Evolutionary conservation across 2,797 vertebrate genomes (phyloP).

Genomic region (Danio kyathit): DNA sequence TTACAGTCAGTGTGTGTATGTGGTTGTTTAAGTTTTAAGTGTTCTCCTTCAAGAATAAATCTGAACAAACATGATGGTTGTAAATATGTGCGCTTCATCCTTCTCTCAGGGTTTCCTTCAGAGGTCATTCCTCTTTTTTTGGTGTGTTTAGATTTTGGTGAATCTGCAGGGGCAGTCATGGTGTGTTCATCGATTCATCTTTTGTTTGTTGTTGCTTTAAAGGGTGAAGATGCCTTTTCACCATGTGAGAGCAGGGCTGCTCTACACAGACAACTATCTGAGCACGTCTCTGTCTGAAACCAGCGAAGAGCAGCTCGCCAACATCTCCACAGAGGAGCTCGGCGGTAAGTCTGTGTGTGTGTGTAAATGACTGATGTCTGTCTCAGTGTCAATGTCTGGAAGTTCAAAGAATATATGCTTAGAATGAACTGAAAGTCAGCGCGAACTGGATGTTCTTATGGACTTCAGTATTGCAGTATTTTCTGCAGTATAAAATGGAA

Average conservation of each 20-base stretch:
- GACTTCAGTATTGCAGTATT: too few relatives aligned
- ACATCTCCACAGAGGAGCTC: slow-evolving; percentile 95
- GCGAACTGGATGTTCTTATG: too few relatives aligned
- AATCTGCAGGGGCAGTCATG: slow-evolving; percentile 6
- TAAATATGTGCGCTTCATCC: background rate
- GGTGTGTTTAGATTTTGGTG: background rate
- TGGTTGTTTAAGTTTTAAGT: background rate
- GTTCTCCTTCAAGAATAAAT: background rate
- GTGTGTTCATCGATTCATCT: slow-evolving; percentile 16
- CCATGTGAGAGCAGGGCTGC: slow-evolving; percentile 95
- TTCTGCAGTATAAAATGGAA: too few relatives aligned
- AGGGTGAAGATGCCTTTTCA: slow-evolving; percentile 99
- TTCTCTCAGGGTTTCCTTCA: slow-evolving; percentile 14
- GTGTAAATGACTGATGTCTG: slow-evolving; percentile 28
- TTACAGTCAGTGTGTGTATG: slow-evolving; percentile 30
- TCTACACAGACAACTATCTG: slow-evolving; percentile 98
- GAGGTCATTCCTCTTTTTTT: slow-evolving; percentile 28
- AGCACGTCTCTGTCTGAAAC: slow-evolving; percentile 92
- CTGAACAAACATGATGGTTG: background rate
- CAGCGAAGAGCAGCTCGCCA: slow-evolving; percentile 93
- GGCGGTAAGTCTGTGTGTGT: slow-evolving; percentile 87
- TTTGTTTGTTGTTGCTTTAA: slow-evolving; percentile 47
- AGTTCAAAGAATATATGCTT: background rate
- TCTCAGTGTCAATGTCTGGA: background rate
- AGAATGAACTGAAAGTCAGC: background rate